These are phyloP conservation scores for Sympetrum striolatum DNA, from an alignment of 2,888 invertebrate genomes.

Conservation along the genomic window DNA sequence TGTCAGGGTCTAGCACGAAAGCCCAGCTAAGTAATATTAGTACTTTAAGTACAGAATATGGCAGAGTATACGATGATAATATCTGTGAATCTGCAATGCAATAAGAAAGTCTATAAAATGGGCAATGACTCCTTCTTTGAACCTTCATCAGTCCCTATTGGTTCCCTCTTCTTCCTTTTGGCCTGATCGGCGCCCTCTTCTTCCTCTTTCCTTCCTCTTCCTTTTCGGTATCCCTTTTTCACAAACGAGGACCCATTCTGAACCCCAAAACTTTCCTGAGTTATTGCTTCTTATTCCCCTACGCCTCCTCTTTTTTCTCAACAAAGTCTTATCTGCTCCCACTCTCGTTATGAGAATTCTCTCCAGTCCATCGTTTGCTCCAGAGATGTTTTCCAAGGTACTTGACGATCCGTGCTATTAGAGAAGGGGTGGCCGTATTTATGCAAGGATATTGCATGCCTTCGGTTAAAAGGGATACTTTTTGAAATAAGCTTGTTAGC, in stretches of 20 bases:
- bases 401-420: not conserved
- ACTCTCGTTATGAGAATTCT: slow-evolving; percentile 28
- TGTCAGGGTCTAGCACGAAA: too few species aligned
- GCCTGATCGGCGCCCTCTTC: not conserved
- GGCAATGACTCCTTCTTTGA: too few species aligned
- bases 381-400: not conserved
- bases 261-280: slow-evolving; percentile 26
- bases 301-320: not conserved
- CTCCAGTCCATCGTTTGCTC: not conserved
- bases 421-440: not conserved
- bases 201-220: not conserved
- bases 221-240: not conserved
- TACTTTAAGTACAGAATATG: too few species aligned
- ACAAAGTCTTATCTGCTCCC: slow-evolving; percentile 3
- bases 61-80: too few species aligned
- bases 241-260: slow-evolving; percentile 9
- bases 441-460: not conserved
- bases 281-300: slow-evolving; percentile 20
- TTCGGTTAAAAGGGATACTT: not conserved
- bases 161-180: too few species aligned
- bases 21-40: too few species aligned
- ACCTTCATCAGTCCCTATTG: too few species aligned
- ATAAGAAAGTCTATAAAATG: too few species aligned
- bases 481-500: not conserved
- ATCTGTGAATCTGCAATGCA: too few species aligned